A percentile compares a stretch with the other conserved stretches of the same genome.
Evolutionary conservation across 2,797 vertebrate genomes (phyloP).

Genomic region (Octomys mimax): DNA sequence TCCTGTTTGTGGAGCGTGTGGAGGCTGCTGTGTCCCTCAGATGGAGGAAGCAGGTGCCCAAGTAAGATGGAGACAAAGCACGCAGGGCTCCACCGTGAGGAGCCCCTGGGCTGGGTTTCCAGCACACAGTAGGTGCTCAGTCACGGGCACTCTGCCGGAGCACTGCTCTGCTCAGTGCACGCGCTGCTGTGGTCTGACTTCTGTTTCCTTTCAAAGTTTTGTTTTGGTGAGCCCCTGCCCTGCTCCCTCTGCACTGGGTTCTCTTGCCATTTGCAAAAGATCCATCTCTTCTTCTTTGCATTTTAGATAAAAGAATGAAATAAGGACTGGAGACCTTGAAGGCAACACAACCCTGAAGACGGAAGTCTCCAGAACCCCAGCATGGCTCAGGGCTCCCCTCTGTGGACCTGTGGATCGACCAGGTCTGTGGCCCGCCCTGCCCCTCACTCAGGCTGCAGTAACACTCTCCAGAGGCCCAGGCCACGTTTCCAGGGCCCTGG

Average conservation of each 20-base stretch:
- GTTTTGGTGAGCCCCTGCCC: background rate
- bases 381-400: background rate
- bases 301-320: background rate
- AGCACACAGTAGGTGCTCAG: accelerated
- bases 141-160: accelerated
- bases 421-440: accelerated
- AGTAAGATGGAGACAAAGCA: background rate
- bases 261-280: background rate
- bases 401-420: background rate
- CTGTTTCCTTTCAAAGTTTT: background rate
- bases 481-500: accelerated
- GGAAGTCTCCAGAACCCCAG: accelerated
- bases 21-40: accelerated
- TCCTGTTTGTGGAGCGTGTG: accelerated
- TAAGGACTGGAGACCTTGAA: background rate
- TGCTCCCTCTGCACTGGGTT: background rate
- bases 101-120: background rate
- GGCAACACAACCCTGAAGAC: background rate
- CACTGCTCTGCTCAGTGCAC: accelerated
- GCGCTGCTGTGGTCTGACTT: background rate
- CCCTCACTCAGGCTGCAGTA: background rate
- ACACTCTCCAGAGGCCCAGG: background rate
- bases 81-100: accelerated
- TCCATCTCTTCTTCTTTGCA: background rate
- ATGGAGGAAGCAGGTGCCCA: accelerated